These are phyloP conservation scores for Colinus virginianus DNA, from an alignment of 2,113 vertebrate species.

Conservation along the genomic window DNA sequence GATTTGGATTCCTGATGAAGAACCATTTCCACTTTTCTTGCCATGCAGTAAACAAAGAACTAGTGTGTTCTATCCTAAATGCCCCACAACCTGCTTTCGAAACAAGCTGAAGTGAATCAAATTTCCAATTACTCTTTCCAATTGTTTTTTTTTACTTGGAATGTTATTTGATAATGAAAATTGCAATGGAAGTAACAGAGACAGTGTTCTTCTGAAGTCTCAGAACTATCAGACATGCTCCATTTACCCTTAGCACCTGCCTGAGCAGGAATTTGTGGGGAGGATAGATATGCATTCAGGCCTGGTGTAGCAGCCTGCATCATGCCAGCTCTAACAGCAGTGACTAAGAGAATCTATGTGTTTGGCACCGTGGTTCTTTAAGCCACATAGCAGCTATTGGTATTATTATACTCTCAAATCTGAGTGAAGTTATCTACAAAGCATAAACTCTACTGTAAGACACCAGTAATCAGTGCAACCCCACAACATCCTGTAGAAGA, in stretches of 20 bases:
- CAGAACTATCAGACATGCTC: background rate
- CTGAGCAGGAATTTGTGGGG: background rate
- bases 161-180: background rate
- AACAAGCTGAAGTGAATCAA: background rate
- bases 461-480: background rate
- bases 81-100: background rate
- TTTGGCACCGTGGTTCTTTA: background rate
- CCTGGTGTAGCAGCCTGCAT: background rate
- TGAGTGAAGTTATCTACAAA: background rate
- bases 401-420: background rate
- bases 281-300: accelerated
- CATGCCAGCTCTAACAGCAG: background rate
- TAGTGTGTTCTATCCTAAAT: background rate
- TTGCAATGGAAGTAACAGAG: background rate
- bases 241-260: background rate
- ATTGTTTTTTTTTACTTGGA: background rate
- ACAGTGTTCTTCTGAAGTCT: background rate
- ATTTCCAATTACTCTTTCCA: background rate
- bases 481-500: background rate
- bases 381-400: background rate
- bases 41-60: background rate
- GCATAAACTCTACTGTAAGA: background rate
- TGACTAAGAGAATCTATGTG: accelerated
- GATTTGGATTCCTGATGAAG: background rate
- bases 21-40: background rate